Conservation (phyloP, 2,888 invertebrate species). For the Meta bourneti region DNA sequence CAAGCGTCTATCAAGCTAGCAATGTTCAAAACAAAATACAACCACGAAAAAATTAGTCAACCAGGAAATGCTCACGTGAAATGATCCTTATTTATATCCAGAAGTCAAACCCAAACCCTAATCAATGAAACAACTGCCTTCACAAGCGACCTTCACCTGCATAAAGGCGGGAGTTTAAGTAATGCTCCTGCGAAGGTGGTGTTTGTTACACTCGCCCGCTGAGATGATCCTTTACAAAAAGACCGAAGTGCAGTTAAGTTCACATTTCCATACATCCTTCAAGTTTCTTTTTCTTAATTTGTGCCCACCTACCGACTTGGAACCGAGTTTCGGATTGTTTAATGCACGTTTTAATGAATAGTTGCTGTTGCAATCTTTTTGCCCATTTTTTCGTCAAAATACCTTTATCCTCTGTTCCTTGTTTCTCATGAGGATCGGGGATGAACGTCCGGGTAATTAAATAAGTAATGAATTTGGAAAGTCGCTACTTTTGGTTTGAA, state of each 20-base stretch:
- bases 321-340: too few species aligned
- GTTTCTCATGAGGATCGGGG: too few species aligned
- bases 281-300: background rate
- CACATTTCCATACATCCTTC: constrained; percentile 1
- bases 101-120: background rate
- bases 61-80: background rate
- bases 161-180: background rate
- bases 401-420: too few species aligned
- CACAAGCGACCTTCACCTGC: background rate
- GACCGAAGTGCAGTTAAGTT: background rate
- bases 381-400: too few species aligned
- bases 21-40: background rate
- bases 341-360: too few species aligned
- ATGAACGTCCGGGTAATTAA: too few species aligned
- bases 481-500: too few species aligned
- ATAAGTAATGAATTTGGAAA: too few species aligned
- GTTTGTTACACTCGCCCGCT: background rate
- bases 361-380: too few species aligned
- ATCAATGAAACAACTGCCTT: background rate
- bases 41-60: background rate
- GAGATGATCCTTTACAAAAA: background rate
- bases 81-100: background rate
- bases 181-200: background rate
- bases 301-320: background rate
- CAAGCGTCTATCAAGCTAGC: background rate